Evolutionary conservation across 2,888 invertebrate species (phyloP).

Genomic region (Iselma pallidipennis): DNA sequence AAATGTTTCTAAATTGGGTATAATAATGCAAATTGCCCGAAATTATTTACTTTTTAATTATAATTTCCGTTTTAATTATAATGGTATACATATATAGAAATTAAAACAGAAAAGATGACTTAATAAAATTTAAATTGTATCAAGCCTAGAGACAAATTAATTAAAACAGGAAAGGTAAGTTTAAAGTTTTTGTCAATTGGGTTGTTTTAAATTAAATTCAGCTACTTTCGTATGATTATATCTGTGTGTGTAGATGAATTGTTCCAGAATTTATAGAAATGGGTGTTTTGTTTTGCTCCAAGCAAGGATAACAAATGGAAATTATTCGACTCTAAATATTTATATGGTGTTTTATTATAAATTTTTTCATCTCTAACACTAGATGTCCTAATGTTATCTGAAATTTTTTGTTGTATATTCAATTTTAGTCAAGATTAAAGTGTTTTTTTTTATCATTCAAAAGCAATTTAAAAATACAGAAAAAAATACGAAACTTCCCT

Average conservation of each 20-base stretch:
- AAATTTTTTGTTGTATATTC: too few species aligned
- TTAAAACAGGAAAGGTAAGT: not conserved
- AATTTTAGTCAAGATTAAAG: too few species aligned
- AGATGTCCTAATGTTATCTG: too few species aligned
- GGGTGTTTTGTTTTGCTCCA: not conserved
- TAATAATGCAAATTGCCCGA: not conserved
- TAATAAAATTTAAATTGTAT: not conserved
- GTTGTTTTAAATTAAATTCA: not conserved
- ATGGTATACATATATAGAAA: slow-evolving; percentile 10
- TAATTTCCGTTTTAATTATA: slow-evolving; percentile 7
- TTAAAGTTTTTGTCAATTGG: not conserved
- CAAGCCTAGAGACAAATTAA: slow-evolving; percentile 1
- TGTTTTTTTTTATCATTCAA: too few species aligned
- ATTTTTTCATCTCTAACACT: too few species aligned
- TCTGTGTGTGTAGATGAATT: not conserved
- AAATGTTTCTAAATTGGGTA: not conserved
- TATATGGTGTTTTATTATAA: too few species aligned
- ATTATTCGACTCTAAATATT: too few species aligned
- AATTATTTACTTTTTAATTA: not conserved
- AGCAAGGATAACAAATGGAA: slow-evolving; percentile 5
- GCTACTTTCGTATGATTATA: not conserved
- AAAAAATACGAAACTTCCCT: too few species aligned
- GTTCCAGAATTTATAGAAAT: slow-evolving; percentile 2
- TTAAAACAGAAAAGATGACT: not conserved
- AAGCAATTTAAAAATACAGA: too few species aligned